Evolutionary conservation across 2,797 vertebrate species (phyloP), one percentile per base, ranked within the genome.

Genomic region (Chloroceryle amazona): DNA sequence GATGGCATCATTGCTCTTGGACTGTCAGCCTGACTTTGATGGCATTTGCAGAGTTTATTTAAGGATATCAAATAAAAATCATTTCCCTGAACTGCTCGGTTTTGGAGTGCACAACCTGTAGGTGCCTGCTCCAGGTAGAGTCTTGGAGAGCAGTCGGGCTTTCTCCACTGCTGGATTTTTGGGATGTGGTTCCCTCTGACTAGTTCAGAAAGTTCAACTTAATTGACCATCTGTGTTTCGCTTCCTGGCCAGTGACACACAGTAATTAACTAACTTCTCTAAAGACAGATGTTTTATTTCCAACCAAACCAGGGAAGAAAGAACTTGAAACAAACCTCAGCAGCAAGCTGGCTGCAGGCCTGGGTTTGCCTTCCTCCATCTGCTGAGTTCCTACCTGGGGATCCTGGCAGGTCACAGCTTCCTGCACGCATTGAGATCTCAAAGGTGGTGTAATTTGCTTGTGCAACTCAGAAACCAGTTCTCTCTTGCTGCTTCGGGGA

Each of bases 401-500:
- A 86, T 95, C 65, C 68, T 68, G 6, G 3, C 81, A 81, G 61
- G 49, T 81, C 22, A 5, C 58, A 58, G 81, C 85, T 93, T 91
- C 65, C 72, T 83, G 81, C 75, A 95, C 84, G 62, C 54, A 55
- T 61, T 0, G 0, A 83, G 37, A 83, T 86, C 89, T 93, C 31
- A 52, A 52, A 70, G 57, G 46, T 78, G 91, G 42, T 75, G 80
- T 79, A 51, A 95, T 83, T 83, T 78, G 76, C 61, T 92, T 93
- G 87, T 93, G 82, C 39, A 71, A 86, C 87, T 81, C 80, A 55
- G 42, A 71, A 93, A 96, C 89, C 80, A 81, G 93, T 96, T 95
- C 91, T 81, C 58, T 86, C 89, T 90, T 74, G 81, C 78, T 72
- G 66, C 87, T 81, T 46, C 0, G 10, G 51, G 85, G 73, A 91